phyloP scores from a whole-genome alignment of 2,888 invertebrate genomes.

The Eupithecia exiguata region DNA sequence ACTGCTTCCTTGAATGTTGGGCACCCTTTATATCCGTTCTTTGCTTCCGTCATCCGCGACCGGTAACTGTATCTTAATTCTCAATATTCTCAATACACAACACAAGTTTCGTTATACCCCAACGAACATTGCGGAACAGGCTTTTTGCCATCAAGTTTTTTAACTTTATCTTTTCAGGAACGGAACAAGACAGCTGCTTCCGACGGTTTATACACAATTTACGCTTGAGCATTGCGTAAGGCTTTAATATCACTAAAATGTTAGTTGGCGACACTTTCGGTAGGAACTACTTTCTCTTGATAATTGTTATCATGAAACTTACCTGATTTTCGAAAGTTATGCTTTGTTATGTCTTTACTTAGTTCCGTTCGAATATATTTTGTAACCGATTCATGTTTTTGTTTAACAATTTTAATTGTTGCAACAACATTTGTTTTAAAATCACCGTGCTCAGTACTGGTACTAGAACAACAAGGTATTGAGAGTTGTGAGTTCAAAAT shows the following conservation, averaged over 20 bases:
- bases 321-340: conserved; percentile 13
- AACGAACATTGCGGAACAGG: conserved; percentile 51
- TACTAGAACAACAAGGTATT: neutral
- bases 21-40: conserved; percentile 17
- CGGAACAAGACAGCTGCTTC: conserved; percentile 46
- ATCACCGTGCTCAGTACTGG: neutral
- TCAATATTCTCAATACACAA: conserved; percentile 34
- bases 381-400: neutral
- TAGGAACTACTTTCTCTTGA: conserved; percentile 30
- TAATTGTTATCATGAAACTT: conserved; percentile 19
- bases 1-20: conserved; percentile 3
- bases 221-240: conserved; percentile 33
- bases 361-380: neutral
- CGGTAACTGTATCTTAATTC: conserved; percentile 16
- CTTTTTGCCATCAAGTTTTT: conserved; percentile 53
- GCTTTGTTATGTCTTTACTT: conserved; percentile 8
- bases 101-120: conserved; percentile 52
- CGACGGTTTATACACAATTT: conserved; percentile 42
- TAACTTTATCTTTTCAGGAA: conserved; percentile 53
- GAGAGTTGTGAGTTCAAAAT: neutral
- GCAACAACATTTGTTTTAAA: neutral
- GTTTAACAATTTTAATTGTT: neutral
- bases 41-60: conserved; percentile 19
- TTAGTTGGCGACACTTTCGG: conserved; percentile 35
- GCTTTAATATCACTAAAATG: conserved; percentile 36